These are phyloP conservation scores for Ennomos quercinarius DNA, from an alignment of 2,888 invertebrate species.

Conservation along the genomic window DNA sequence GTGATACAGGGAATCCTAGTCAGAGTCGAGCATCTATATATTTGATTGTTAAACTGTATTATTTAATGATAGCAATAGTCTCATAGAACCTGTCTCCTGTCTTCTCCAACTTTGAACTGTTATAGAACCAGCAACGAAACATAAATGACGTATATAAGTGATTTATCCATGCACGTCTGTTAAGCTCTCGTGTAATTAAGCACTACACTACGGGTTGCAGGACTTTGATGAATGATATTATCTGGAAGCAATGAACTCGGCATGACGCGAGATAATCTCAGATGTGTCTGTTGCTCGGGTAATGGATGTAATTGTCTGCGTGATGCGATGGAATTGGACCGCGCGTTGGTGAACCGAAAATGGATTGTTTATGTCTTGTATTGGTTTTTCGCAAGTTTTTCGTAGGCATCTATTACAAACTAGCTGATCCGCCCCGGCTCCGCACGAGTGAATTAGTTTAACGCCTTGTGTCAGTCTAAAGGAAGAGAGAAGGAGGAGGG, in stretches of 20 bases:
- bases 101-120: neutral
- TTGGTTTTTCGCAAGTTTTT: too few relatives aligned
- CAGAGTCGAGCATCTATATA: too few relatives aligned
- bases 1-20: too few relatives aligned
- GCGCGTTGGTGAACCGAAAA: neutral
- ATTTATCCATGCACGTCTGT: slow-evolving; percentile 20
- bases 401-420: too few relatives aligned
- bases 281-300: slow-evolving; percentile 13
- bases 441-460: too few relatives aligned
- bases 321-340: slow-evolving; percentile 9
- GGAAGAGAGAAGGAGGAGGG: too few relatives aligned
- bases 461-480: too few relatives aligned
- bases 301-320: slow-evolving; percentile 12
- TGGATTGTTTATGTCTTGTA: too few relatives aligned
- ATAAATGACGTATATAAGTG: slow-evolving; percentile 20
- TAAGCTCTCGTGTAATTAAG: slow-evolving; percentile 32
- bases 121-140: slow-evolving; percentile 10
- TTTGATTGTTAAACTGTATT: too few relatives aligned
- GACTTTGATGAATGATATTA: slow-evolving; percentile 35
- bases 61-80: slow-evolving; percentile 10
- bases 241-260: slow-evolving; percentile 26
- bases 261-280: slow-evolving; percentile 20
- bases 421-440: too few relatives aligned
- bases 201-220: slow-evolving; percentile 23
- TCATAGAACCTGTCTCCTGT: too few relatives aligned